Conservation (phyloP, 1,140 invertebrate species). For the Pseudobourletiella spinata region DNA sequence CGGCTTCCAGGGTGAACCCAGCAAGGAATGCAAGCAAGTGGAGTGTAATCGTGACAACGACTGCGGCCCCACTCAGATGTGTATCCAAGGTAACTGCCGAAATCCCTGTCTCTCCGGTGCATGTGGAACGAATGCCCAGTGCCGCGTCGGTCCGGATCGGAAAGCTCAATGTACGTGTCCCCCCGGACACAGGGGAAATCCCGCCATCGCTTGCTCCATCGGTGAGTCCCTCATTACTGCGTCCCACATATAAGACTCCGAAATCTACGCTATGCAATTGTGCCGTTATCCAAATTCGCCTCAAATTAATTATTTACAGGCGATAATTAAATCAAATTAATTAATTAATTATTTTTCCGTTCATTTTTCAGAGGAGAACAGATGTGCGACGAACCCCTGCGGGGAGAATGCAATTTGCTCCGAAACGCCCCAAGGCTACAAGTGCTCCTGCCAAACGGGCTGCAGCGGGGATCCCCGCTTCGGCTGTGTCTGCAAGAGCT, state of each 20-base stretch:
- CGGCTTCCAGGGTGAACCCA: constrained; percentile 57
- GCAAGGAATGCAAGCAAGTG: constrained; percentile 58
- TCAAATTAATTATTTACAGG: too few relatives aligned
- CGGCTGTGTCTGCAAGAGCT: constrained; percentile 62
- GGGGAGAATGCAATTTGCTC: constrained; percentile 74
- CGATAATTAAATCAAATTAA: too few relatives aligned
- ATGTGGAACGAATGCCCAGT: constrained; percentile 75
- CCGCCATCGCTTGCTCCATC: constrained; percentile 62
- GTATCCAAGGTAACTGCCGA: constrained; percentile 54
- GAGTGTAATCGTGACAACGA: constrained; percentile 68
- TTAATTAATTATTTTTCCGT: too few relatives aligned
- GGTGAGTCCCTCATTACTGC: too few relatives aligned
- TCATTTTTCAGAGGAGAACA: constrained; percentile 59
- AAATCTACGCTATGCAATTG: too few relatives aligned
- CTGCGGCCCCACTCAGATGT: constrained; percentile 66
- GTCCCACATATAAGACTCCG: too few relatives aligned
- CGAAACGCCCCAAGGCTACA: constrained; percentile 53
- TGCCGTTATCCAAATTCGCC: too few relatives aligned
- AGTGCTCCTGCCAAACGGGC: constrained; percentile 63
- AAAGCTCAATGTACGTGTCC: constrained; percentile 73
- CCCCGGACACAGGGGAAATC: constrained; percentile 73
- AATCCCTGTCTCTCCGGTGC: constrained; percentile 68
- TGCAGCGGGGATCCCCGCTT: constrained; percentile 71
- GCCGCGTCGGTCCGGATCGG: constrained; percentile 60
- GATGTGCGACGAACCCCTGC: constrained; percentile 75